Conservation (phyloP, 2,113 vertebrate species). For the Trogon surrucura region DNA sequence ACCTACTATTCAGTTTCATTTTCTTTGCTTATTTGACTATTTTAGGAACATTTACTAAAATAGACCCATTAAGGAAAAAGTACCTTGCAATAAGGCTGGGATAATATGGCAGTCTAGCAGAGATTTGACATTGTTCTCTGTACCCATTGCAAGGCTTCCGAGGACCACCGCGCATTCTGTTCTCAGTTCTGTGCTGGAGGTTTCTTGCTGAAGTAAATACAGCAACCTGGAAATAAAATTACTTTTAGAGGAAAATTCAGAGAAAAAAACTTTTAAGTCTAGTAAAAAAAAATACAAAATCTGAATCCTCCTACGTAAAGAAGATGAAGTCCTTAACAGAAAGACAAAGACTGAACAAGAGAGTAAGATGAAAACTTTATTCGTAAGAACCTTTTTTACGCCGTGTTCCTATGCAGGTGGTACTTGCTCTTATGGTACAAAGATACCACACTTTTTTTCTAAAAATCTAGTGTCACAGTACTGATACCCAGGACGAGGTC, state of each 20-base stretch:
- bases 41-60: neutral
- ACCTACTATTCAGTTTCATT: neutral
- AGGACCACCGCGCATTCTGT: conserved; percentile 96
- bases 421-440: neutral
- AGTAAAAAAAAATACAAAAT: neutral
- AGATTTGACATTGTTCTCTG: conserved; percentile 99
- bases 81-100: conserved; percentile 97
- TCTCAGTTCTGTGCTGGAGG: conserved; percentile 90
- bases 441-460: neutral
- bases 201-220: conserved; percentile 96
- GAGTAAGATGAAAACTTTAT: neutral
- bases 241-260: neutral
- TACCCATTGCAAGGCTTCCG: conserved; percentile 98
- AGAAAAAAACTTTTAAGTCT: neutral
- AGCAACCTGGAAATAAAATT: conserved; percentile 84
- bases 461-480: neutral
- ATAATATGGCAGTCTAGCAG: conserved; percentile 99
- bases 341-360: neutral
- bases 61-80: neutral
- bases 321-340: neutral
- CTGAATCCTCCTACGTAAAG: neutral
- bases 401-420: neutral
- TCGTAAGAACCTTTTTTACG: neutral
- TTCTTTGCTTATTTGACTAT: neutral
- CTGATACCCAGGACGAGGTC: neutral